Conservation (phyloP, 2,888 invertebrate genomes). For the Drosophila rubida region DNA sequence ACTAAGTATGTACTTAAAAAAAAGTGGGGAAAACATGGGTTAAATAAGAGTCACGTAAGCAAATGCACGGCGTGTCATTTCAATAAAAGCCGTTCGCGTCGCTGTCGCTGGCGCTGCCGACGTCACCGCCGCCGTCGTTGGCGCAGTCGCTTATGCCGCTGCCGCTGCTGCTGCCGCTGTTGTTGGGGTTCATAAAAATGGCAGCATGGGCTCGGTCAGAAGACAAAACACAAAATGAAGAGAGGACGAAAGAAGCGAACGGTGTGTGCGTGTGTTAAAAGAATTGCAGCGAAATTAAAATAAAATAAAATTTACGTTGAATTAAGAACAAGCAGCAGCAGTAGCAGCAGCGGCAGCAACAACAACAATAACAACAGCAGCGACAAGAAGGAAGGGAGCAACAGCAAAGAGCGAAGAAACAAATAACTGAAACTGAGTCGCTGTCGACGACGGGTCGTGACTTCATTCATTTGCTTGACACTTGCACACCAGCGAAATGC, state of each 20-base stretch:
- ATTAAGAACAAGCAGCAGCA: conserved; percentile 68
- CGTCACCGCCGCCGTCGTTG: conserved; percentile 6
- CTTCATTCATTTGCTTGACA: conserved; percentile 84
- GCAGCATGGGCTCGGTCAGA: conserved; percentile 9
- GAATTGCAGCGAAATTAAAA: conserved; percentile 78
- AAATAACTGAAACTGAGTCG: conserved; percentile 52
- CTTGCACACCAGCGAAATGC: conserved; percentile 58
- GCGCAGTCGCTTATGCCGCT: not conserved
- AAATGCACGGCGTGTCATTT: conserved; percentile 55
- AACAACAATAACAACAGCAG: conserved; percentile 28
- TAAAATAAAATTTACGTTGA: conserved; percentile 82
- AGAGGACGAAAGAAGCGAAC: conserved; percentile 1
- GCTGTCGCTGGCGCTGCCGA: conserved; percentile 12
- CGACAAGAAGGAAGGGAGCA: conserved; percentile 1
- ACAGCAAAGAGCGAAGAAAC: conserved; percentile 24
- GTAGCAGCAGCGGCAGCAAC: conserved; percentile 24
- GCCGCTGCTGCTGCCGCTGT: conserved; percentile 17
- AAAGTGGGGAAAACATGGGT: conserved; percentile 13
- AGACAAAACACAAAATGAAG: conserved; percentile 23
- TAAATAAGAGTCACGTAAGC: conserved; percentile 64
- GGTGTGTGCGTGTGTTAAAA: conserved; percentile 49
- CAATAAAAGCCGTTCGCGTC: conserved; percentile 45
- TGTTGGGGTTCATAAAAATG: conserved; percentile 44
- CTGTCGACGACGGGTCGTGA: conserved; percentile 78
- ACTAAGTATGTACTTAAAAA: conserved; percentile 21